phyloP scores from a whole-genome alignment of 1,140 invertebrate genomes.

The Argopecten irradians region DNA sequence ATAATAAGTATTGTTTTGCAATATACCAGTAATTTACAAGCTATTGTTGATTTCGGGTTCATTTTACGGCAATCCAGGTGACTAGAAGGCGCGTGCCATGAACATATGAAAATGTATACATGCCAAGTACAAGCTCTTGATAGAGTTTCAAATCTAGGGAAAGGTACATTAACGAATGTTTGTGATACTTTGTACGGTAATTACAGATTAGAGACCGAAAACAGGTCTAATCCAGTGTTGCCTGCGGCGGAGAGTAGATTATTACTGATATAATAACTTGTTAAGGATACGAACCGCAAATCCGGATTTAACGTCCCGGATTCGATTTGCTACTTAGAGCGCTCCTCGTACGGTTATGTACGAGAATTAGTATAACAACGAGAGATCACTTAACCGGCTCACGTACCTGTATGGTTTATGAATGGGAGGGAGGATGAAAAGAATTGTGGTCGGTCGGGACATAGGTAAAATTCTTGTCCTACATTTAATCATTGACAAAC shows the following conservation, averaged over 20 bases:
- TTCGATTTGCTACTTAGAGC: slow-evolving; percentile 14
- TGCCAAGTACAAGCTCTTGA: no score
- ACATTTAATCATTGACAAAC: neutral
- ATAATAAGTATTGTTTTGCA: no score
- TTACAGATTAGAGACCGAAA: neutral
- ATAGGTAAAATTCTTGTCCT: slow-evolving; percentile 16
- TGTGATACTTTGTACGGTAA: neutral
- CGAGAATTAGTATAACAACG: neutral
- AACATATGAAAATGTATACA: no score
- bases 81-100: no score
- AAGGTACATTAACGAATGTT: neutral
- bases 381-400: neutral
- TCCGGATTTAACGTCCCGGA: slow-evolving; percentile 13
- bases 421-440: neutral
- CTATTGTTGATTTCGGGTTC: no score
- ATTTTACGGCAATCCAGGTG: no score
- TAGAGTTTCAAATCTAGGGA: neutral
- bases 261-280: neutral
- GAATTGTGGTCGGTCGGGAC: neutral
- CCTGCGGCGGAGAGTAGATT: neutral
- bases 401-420: neutral
- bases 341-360: slow-evolving; percentile 6
- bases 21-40: no score
- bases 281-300: neutral
- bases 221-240: neutral